A percentile compares a stretch with the other conserved stretches of the same genome.
Evolutionary conservation across 2,888 invertebrate genomes (phyloP).

Genomic region (Lordiphosa andalusiaca): DNA sequence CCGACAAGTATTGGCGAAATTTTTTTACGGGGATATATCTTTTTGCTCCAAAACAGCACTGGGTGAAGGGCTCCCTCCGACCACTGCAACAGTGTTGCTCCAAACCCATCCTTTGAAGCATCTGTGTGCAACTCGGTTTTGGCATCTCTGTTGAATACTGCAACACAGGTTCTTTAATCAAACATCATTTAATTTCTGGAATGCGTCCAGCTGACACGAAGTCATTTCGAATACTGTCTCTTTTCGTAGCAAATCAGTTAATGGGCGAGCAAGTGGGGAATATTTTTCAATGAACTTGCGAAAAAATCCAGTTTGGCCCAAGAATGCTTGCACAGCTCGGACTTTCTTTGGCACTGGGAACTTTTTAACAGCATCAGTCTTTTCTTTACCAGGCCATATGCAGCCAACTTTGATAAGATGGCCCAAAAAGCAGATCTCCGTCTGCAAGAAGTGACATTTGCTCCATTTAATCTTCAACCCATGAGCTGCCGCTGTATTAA

Average conservation of each 20-base stretch:
- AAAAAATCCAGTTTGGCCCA: constrained; percentile 67
- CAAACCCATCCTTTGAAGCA: too few relatives aligned
- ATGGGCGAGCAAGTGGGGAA: background rate
- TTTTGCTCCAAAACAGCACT: constrained; percentile 27
- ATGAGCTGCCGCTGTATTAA: too few relatives aligned
- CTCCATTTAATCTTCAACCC: too few relatives aligned
- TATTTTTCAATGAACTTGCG: constrained; percentile 48
- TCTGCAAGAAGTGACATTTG: too few relatives aligned
- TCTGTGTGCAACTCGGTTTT: constrained; percentile 23
- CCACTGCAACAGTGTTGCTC: too few relatives aligned
- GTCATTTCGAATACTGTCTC: background rate
- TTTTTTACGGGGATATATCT: constrained; percentile 45
- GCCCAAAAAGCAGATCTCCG: too few relatives aligned
- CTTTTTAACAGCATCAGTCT: background rate
- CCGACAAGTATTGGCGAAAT: constrained; percentile 33
- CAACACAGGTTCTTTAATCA: constrained; percentile 6
- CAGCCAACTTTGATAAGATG: too few relatives aligned
- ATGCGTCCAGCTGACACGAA: background rate
- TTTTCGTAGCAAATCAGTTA: background rate
- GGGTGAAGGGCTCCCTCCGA: too few relatives aligned
- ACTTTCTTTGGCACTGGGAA: background rate
- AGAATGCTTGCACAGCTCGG: constrained; percentile 16
- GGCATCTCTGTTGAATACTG: too few relatives aligned
- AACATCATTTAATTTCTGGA: too few relatives aligned
- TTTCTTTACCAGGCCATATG: too few relatives aligned